Conservation (phyloP, 1,140 invertebrate species). For the Danaus plexippus region DNA sequence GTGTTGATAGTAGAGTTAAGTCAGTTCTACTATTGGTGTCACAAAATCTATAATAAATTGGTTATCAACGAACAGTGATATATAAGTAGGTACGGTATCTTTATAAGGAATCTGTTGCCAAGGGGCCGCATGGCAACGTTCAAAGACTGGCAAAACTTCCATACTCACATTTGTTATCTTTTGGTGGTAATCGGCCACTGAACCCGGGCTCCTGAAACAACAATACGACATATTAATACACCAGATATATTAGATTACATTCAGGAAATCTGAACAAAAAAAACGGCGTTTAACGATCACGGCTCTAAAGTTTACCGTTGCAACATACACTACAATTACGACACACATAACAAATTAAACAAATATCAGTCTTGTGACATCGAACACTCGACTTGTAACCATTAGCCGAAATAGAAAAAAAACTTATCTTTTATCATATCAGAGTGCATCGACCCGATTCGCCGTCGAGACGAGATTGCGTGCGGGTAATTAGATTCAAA, state of each 20-base stretch:
- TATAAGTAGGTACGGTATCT: no score
- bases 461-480: constrained; percentile 17
- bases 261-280: neutral
- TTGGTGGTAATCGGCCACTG: constrained; percentile 38
- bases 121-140: constrained; percentile 10
- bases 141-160: constrained; percentile 1
- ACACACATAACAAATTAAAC: constrained; percentile 1
- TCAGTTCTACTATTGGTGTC: no score
- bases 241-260: constrained; percentile 6
- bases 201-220: constrained; percentile 48
- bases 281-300: constrained; percentile 5
- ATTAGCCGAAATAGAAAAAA: constrained; percentile 31
- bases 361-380: constrained; percentile 1
- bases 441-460: constrained; percentile 26
- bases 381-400: constrained; percentile 25
- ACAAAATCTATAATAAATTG: no score
- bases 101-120: neutral
- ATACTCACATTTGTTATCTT: constrained; percentile 39
- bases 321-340: neutral
- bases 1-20: no score
- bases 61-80: no score
- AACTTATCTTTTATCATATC: constrained; percentile 29
- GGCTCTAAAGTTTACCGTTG: neutral
- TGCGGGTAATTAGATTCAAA: constrained; percentile 21
- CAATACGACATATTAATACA: constrained; percentile 31